Conservation (phyloP, 2,113 vertebrate species). For the Gasterosteus aculeatus region DNA sequence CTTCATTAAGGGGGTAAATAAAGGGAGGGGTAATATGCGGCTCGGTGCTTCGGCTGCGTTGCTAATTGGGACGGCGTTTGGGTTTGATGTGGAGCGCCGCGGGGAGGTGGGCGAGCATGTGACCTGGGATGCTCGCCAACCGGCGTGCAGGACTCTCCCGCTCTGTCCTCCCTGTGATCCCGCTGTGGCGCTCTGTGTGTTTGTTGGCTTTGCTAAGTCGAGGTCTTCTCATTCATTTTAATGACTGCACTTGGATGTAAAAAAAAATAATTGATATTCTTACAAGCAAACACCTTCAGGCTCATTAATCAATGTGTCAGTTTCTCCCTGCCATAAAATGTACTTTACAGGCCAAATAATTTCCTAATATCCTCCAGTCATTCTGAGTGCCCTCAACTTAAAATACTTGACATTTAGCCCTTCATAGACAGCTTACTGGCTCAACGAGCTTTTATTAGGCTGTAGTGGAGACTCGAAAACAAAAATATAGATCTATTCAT, state of each 20-base stretch:
- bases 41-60: conserved; percentile 53
- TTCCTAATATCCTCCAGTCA: conserved; percentile 84
- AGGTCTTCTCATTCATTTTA: conserved; percentile 85
- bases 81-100: conserved; percentile 65
- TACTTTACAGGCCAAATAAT: conserved; percentile 84
- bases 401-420: conserved; percentile 83
- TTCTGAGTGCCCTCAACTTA: conserved; percentile 81
- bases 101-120: conserved; percentile 51
- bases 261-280: conserved; percentile 86
- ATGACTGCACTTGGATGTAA: conserved; percentile 84
- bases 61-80: conserved; percentile 72
- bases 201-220: conserved; percentile 77
- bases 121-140: conserved; percentile 63
- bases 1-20: conserved; percentile 78
- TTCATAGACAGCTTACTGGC: conserved; percentile 62
- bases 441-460: conserved; percentile 43
- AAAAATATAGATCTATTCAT: conserved; percentile 10
- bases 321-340: conserved; percentile 78
- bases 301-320: conserved; percentile 89
- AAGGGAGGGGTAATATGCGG: conserved; percentile 48
- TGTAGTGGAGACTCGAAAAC: conserved; percentile 37
- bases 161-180: conserved; percentile 44
- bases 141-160: conserved; percentile 36
- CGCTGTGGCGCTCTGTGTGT: conserved; percentile 59
- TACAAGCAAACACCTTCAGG: conserved; percentile 85